Conservation (phyloP, 2,797 vertebrate genomes). For the Pelochelys cantorii region DNA sequence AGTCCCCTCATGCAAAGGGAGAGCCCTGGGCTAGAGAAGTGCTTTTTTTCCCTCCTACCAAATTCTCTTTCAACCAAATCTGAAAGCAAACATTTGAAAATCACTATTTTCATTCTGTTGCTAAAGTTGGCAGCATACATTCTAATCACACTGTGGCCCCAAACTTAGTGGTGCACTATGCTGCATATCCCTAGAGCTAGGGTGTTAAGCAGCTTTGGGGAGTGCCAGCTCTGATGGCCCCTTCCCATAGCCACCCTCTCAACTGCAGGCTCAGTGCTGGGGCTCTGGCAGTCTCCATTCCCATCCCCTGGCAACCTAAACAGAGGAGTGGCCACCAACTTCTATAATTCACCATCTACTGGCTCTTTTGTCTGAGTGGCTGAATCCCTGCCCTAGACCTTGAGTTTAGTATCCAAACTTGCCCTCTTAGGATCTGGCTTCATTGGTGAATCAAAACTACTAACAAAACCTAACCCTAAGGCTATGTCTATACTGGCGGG, state of each 20-base stretch:
- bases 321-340: not conserved
- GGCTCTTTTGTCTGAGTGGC: not conserved
- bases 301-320: not conserved
- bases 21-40: not conserved
- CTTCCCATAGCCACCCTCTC: too few relatives aligned
- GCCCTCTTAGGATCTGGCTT: not conserved
- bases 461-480: not conserved
- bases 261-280: too few relatives aligned
- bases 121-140: not conserved
- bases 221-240: too few relatives aligned
- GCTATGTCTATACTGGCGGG: too few relatives aligned
- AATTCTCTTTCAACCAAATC: not conserved
- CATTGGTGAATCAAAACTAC: not conserved
- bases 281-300: too few relatives aligned
- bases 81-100: not conserved
- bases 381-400: not conserved
- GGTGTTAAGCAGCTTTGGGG: too few relatives aligned
- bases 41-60: not conserved
- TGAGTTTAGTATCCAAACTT: not conserved
- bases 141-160: not conserved
- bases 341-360: not conserved
- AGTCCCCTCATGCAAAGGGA: not conserved
- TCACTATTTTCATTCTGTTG: not conserved
- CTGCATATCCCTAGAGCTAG: too few relatives aligned
- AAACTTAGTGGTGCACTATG: too few relatives aligned